Evolutionary conservation across 2,797 vertebrate species (phyloP), one percentile per base, ranked within the genome.

Genomic region (Lemur catta): DNA sequence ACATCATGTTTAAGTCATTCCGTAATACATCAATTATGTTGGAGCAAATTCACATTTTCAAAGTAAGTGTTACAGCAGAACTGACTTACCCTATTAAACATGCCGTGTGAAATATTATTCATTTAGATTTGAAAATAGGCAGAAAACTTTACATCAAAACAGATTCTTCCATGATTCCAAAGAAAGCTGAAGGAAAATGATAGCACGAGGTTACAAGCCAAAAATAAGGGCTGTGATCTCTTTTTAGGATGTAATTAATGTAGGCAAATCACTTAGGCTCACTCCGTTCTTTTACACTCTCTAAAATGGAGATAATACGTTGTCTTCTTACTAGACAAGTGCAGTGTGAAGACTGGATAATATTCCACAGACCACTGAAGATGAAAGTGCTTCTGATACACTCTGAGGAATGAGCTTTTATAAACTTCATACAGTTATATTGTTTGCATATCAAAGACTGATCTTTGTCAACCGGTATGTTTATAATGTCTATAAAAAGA

Each of bases 81-180:
- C 17, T 20, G 26, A 74, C 52, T 90, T 75, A 59, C 20, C 35
- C n/a, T 30, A 33, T 28, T 92, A 43, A 46, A 72, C 22, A 50
- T 41, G 91, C 8, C 78, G 30, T 48, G 41, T 82, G 38, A 94
- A 94, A 89, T 65, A 74, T 35, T 71, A 74, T 65, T 33, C 2
- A 41, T 59, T 95, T 74, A 43, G 61, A 86, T 89, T 41, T 55
- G 17, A 96, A 88, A 91, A 79, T 24, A 57, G 41, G 20, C 33
- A 94, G 43, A 79, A 92, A 81, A 33, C 43, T 69, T 61, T 94
- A 63, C 55, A 93, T 61, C 46, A 96, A 96, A 52, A 65, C 24
- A 48, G 22, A 71, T 78, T 89, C 52, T 84, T 89, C 18, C 61
- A 50, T 76, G 38, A 33, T 69, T 95, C 78, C 63, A 75, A 90